Conservation (phyloP, 1,140 invertebrate species). For the Euura lappo region DNA sequence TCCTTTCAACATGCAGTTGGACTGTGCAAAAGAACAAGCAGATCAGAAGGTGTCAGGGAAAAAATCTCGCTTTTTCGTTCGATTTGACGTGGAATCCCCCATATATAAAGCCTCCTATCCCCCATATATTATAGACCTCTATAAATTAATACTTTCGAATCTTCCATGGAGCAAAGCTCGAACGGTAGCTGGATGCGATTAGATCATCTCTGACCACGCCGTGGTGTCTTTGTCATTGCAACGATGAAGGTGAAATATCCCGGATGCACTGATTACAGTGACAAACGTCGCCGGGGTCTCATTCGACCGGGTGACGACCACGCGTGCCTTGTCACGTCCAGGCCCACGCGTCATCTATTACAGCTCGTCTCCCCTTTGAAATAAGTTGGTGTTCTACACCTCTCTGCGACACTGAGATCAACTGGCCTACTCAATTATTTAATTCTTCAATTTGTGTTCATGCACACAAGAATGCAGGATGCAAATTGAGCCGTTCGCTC, state of each 20-base stretch:
- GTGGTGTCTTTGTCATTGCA: background rate
- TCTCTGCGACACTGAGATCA: background rate
- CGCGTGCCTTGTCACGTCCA: conserved; percentile 38
- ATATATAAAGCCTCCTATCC: too few species aligned
- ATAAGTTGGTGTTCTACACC: background rate
- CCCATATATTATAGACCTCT: too few species aligned
- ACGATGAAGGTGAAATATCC: conserved; percentile 1
- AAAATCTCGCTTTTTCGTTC: too few species aligned
- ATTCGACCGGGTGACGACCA: conserved; percentile 34
- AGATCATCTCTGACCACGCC: conserved; percentile 3
- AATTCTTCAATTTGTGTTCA: background rate
- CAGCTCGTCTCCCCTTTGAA: conserved; percentile 1
- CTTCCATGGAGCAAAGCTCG: too few species aligned
- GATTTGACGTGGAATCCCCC: too few species aligned
- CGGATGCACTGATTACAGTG: background rate
- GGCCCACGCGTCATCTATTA: conserved; percentile 48
- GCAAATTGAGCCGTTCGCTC: background rate
- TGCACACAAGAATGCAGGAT: conserved; percentile 1
- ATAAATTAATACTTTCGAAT: too few species aligned
- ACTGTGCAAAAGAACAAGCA: too few species aligned
- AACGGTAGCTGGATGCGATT: background rate
- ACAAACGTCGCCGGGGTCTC: conserved; percentile 25
- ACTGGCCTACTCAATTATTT: background rate
- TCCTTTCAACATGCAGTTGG: too few species aligned
- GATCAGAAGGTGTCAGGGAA: too few species aligned